A percentile compares a stretch with the other conserved stretches of the same genome.
phyloP scores from a whole-genome alignment of 2,888 invertebrate species.

The Drosophila mimica region DNA sequence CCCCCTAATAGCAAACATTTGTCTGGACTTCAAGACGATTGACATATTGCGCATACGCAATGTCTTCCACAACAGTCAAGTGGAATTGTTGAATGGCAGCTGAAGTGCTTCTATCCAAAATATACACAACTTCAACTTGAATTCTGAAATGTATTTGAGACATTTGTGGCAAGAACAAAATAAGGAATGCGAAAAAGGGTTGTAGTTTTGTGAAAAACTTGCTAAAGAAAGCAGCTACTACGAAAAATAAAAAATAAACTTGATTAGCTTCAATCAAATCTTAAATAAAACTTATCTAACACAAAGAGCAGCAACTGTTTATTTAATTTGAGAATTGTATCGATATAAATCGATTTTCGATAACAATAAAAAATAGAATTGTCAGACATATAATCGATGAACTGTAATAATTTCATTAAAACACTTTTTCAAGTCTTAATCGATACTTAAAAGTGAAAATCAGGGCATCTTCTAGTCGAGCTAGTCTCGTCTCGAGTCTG shows the following conservation, averaged over 20 bases:
- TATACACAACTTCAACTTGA: background rate
- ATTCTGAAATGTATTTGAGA: background rate
- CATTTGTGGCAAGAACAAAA: background rate
- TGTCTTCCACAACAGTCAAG: slow-evolving; percentile 19
- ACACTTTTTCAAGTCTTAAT: background rate
- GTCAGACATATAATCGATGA: background rate
- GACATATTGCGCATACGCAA: slow-evolving; percentile 54
- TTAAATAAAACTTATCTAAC: background rate
- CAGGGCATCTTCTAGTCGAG: background rate
- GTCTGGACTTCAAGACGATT: slow-evolving; percentile 40
- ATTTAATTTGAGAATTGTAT: background rate
- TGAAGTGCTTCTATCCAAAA: background rate
- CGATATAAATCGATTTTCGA: background rate
- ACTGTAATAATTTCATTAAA: background rate
- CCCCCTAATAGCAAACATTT: slow-evolving; percentile 27
- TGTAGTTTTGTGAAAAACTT: background rate
- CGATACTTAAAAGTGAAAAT: too few relatives aligned
- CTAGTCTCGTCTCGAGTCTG: background rate
- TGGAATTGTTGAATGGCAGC: slow-evolving; percentile 17
- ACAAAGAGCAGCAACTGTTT: background rate
- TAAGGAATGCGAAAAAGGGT: background rate
- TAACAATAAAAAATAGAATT: background rate
- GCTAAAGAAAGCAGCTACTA: background rate
- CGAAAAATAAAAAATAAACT: background rate
- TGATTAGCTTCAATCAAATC: background rate